Evolutionary conservation across 1,140 invertebrate species (phyloP).

Genomic region (Phortica variegata): DNA sequence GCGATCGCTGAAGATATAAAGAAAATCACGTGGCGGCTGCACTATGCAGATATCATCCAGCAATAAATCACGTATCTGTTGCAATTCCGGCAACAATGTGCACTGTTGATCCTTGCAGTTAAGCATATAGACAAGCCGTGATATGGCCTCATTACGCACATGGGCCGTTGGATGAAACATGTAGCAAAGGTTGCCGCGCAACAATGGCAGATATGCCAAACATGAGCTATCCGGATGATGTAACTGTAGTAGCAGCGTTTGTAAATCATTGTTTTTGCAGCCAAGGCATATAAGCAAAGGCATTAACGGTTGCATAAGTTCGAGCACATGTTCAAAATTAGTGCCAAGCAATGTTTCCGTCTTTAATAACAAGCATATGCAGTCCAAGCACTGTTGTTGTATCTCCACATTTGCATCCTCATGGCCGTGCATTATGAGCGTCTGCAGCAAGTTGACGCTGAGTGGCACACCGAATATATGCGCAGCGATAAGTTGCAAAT

Average conservation of each 20-base stretch:
- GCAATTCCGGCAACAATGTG: conserved; percentile 11
- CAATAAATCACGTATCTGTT: conserved; percentile 14
- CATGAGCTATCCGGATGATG: conserved; percentile 23
- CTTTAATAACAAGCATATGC: conserved; percentile 24
- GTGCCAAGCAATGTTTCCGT: conserved; percentile 7
- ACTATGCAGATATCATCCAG: conserved; percentile 25
- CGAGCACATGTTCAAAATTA: conserved; percentile 15
- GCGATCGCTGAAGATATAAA: conserved; percentile 20
- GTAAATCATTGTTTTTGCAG: conserved; percentile 12
- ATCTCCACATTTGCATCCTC: not conserved
- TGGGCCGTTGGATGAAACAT: conserved; percentile 24
- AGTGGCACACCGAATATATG: conserved; percentile 41
- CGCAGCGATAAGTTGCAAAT: conserved; percentile 16
- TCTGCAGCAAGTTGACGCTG: conserved; percentile 22
- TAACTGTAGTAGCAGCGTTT: conserved; percentile 22
- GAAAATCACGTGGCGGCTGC: conserved; percentile 14
- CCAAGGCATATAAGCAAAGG: conserved; percentile 28
- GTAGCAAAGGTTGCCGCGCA: conserved; percentile 35
- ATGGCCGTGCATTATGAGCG: conserved; percentile 21
- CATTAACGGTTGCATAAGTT: conserved; percentile 25
- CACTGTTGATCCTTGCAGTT: conserved; percentile 9
- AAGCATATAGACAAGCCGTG: conserved; percentile 19
- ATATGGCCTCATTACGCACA: conserved; percentile 24
- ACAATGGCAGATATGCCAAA: conserved; percentile 8
- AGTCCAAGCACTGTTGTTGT: conserved; percentile 20